Evolutionary conservation across 2,797 vertebrate genomes (phyloP), one percentile per base, ranked within the genome.

Genomic region (Neosalanx taihuensis): DNA sequence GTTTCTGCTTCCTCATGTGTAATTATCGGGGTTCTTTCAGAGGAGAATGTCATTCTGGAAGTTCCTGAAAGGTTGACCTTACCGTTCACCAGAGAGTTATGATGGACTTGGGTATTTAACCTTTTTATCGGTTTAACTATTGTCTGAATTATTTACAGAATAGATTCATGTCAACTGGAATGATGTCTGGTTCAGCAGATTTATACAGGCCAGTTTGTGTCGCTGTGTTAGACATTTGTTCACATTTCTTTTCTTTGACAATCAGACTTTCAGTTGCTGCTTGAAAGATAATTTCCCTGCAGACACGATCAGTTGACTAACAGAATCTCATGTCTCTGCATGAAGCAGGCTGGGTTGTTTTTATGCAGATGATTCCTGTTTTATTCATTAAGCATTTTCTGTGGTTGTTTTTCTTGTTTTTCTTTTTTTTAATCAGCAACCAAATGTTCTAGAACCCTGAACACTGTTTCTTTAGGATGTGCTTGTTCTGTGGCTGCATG

Each of bases 1-100:
- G 61, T 78, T 83, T 81, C 73, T 56, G 5, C 33, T 5, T 72
- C 71, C 71, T 81, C 78, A 67, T 70, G 69, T 66, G 72, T 87
- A 84, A 87, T 85, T 85, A 85, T 70, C 70, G 70, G 17, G 6
- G 17, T 29, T 58, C 56, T 20, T 5, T 58, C 56, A 46, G 41
- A 12, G 12, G 41, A 46, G 41, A 46, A 46, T 46, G 41, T 46
- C 41, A 46, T 46, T 46, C 13, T 46, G 41, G 2, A 46, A 46
- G 41, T 46, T 46, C 41, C 7, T 46, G 41, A 46, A 46, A 46
- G 41, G 12, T 20, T 58, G 56, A 58, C 56, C 20, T 23, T 5
- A 2, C 6, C n/a, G 6, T 58, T 9, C 56, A 1, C 56, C 17
- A 20, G 2, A 58, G 56, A 58, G 56, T 23, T n/a, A 58, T 20